These are phyloP conservation scores for Ophthalmolycus amberensis DNA, from an alignment of 2,113 vertebrate genomes.

Conservation along the genomic window DNA sequence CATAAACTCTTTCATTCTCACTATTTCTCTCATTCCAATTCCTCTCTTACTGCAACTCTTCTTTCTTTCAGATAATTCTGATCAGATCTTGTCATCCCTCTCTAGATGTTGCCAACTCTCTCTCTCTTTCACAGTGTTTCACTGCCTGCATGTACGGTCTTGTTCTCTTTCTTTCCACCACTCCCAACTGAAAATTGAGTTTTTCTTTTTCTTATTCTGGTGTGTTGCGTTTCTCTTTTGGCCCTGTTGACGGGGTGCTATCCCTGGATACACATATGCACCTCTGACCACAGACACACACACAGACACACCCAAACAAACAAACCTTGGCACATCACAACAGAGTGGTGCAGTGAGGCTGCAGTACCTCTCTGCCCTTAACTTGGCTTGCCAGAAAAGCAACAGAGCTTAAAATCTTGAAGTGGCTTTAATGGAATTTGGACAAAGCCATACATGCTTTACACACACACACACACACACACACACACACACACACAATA, in stretches of 20 bases:
- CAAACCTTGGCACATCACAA: constrained; percentile 49
- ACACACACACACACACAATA: constrained; percentile 11
- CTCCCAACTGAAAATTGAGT: not conserved
- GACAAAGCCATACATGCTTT: constrained; percentile 1
- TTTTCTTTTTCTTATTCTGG: not conserved
- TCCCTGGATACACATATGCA: constrained; percentile 23
- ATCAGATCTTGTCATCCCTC: not conserved
- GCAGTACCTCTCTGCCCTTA: constrained; percentile 57
- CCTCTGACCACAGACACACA: constrained; percentile 8
- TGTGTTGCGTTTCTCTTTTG: constrained; percentile 2
- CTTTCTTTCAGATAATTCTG: not conserved
- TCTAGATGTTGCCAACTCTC: accelerated
- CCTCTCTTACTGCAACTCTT: not conserved
- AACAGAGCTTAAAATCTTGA: constrained; percentile 68
- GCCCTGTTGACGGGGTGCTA: not conserved
- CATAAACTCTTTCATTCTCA: not conserved
- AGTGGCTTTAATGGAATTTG: constrained; percentile 49
- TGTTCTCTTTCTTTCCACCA: too few species aligned
- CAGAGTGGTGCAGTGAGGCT: constrained; percentile 74
- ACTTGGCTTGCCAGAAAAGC: constrained; percentile 54
- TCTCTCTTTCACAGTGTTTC: not conserved
- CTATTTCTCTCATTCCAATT: not conserved
- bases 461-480: constrained; percentile 27
- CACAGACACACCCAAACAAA: constrained; percentile 21
- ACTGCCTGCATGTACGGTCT: too few species aligned